Evolutionary conservation across 1,140 invertebrate species (phyloP).

Genomic region (Drosophila triauraria): DNA sequence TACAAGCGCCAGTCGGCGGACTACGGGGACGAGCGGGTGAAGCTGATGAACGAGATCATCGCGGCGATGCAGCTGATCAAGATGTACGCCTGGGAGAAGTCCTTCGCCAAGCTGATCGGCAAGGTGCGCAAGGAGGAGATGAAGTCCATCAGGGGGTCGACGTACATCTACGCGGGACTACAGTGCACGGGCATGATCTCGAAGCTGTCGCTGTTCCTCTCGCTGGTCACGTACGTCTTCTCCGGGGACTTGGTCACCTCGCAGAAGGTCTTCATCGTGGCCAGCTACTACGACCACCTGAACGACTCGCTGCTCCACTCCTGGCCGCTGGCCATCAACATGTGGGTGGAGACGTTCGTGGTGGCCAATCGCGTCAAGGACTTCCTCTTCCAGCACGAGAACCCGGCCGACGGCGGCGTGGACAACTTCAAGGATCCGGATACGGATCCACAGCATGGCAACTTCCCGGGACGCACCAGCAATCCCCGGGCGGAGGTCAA

Average conservation of each 20-base stretch:
- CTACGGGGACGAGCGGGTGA: constrained; percentile 92
- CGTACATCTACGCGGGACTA: constrained; percentile 84
- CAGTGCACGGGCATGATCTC: constrained; percentile 86
- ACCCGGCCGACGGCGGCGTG: constrained; percentile 70
- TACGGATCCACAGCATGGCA: constrained; percentile 62
- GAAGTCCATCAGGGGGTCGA: constrained; percentile 86
- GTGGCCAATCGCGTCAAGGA: constrained; percentile 89
- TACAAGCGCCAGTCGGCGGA: constrained; percentile 88
- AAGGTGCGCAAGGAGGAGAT: constrained; percentile 86
- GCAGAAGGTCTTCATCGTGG: constrained; percentile 87
- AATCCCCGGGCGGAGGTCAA: constrained; percentile 86
- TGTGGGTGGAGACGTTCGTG: constrained; percentile 87
- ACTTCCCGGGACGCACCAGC: constrained; percentile 69
- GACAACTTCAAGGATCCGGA: constrained; percentile 63
- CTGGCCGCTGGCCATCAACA: constrained; percentile 89
- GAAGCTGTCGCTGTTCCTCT: constrained; percentile 88
- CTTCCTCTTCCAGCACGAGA: constrained; percentile 85
- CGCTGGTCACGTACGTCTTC: constrained; percentile 88
- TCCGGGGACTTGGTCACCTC: constrained; percentile 87
- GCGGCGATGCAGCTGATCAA: constrained; percentile 91
- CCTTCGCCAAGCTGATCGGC: constrained; percentile 88
- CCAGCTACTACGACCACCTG: constrained; percentile 86
- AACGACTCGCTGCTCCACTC: constrained; percentile 88
- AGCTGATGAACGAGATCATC: constrained; percentile 94
- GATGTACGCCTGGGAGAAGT: constrained; percentile 93